Evolutionary conservation across 2,113 vertebrate genomes (phyloP).

Genomic region (Chlorodrepanis virens): DNA sequence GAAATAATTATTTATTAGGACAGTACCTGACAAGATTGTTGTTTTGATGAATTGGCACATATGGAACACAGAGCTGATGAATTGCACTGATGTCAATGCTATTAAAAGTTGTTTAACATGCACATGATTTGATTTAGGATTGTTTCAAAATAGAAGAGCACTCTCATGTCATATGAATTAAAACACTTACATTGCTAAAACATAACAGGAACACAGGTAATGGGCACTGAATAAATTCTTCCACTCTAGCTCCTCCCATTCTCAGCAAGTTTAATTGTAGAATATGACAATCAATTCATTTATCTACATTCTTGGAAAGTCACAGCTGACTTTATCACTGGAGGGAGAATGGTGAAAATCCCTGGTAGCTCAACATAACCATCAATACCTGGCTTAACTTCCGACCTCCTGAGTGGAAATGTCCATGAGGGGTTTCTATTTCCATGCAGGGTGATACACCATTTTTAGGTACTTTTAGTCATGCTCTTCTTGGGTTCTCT

Average conservation of each 20-base stretch:
- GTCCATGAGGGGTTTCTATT: neutral
- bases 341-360: neutral
- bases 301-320: neutral
- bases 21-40: slow-evolving; percentile 24
- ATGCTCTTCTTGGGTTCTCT: neutral
- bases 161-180: neutral
- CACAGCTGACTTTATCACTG: neutral
- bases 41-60: slow-evolving; percentile 59
- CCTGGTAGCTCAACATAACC: neutral
- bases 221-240: neutral
- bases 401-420: neutral
- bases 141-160: slow-evolving; percentile 13
- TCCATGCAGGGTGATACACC: neutral
- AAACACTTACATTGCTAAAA: neutral
- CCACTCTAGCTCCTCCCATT: neutral
- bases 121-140: slow-evolving; percentile 40
- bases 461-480: neutral
- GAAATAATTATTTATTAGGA: slow-evolving; percentile 63
- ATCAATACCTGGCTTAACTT: neutral
- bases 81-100: slow-evolving; percentile 28
- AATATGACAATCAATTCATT: neutral
- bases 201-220: neutral
- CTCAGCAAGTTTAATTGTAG: neutral
- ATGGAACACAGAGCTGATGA: slow-evolving; percentile 28
- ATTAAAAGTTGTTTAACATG: slow-evolving; percentile 41